Evolutionary conservation across 2,888 invertebrate genomes (phyloP).

Genomic region (Eutolmus rufibarbis): DNA sequence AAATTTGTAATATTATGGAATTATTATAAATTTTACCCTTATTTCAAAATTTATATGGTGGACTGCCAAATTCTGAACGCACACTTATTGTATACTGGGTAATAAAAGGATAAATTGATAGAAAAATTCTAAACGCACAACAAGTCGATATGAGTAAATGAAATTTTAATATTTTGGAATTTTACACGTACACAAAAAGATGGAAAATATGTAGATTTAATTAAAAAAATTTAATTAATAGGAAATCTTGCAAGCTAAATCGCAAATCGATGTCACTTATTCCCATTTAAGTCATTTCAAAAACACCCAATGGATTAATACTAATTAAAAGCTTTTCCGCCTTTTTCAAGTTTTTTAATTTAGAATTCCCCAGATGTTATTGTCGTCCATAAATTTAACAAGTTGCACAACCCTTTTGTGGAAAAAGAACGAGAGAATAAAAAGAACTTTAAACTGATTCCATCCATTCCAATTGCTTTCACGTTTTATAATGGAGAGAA

Average conservation of each 20-base stretch:
- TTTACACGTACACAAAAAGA: no score
- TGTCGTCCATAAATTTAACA: conserved; percentile 42
- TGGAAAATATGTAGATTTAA: background rate
- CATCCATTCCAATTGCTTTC: background rate
- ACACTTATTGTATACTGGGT: no score
- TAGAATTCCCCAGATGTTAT: conserved; percentile 43
- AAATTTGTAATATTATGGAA: no score
- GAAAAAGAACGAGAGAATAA: background rate
- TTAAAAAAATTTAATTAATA: background rate
- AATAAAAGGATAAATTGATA: no score
- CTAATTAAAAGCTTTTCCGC: conserved; percentile 39
- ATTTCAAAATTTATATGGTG: no score
- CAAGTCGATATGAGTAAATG: no score
- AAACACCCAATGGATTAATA: conserved; percentile 16
- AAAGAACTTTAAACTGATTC: background rate
- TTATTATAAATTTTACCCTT: no score
- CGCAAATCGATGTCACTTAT: background rate
- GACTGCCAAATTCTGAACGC: no score
- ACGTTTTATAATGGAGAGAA: background rate
- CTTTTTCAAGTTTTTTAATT: conserved; percentile 44
- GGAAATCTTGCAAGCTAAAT: background rate
- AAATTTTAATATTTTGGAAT: no score
- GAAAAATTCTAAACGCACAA: no score
- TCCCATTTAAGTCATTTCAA: conserved; percentile 14
- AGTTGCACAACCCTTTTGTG: conserved; percentile 7